phyloP scores from a whole-genome alignment of 2,888 invertebrate species.

The Lycaena phlaeas region DNA sequence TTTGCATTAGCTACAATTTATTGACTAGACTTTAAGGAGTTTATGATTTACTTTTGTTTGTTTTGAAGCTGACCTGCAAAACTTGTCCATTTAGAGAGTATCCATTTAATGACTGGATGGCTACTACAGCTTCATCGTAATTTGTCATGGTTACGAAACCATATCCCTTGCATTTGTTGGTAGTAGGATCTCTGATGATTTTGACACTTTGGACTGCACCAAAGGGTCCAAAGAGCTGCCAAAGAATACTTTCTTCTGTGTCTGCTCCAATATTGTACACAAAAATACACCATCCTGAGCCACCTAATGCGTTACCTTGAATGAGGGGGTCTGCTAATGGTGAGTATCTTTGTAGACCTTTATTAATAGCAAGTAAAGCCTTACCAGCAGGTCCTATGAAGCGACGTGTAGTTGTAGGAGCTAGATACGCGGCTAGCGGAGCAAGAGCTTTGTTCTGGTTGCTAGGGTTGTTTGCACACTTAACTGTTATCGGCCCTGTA shows the following conservation, averaged over 20 bases:
- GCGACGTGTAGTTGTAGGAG: constrained; percentile 84
- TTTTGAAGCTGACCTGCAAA: constrained; percentile 98
- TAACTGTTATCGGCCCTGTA: constrained; percentile 93
- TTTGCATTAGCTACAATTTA: constrained; percentile 71
- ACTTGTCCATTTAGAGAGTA: constrained; percentile 96
- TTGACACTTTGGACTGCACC: constrained; percentile 98
- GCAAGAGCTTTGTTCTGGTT: constrained; percentile 87
- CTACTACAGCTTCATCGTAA: constrained; percentile 96
- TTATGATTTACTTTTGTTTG: constrained; percentile 86
- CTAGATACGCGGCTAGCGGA: constrained; percentile 83
- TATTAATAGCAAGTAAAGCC: constrained; percentile 88
- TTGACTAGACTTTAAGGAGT: constrained; percentile 63
- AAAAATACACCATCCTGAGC: constrained; percentile 94
- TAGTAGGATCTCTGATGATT: constrained; percentile 95
- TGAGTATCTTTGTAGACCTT: constrained; percentile 89
- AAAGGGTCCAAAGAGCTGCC: constrained; percentile 97
- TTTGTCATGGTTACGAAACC: constrained; percentile 99
- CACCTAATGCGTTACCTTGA: constrained; percentile 88
- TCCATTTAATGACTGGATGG: constrained; percentile 96
- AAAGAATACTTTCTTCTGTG: constrained; percentile 91
- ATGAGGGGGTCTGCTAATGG: constrained; percentile 87
- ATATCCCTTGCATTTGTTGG: constrained; percentile 98
- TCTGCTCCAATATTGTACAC: constrained; percentile 94
- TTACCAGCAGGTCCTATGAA: constrained; percentile 90
- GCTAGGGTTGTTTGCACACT: constrained; percentile 94